Conservation (phyloP, 2,113 vertebrate genomes). For the Dendropsophus ebraccatus region DNA sequence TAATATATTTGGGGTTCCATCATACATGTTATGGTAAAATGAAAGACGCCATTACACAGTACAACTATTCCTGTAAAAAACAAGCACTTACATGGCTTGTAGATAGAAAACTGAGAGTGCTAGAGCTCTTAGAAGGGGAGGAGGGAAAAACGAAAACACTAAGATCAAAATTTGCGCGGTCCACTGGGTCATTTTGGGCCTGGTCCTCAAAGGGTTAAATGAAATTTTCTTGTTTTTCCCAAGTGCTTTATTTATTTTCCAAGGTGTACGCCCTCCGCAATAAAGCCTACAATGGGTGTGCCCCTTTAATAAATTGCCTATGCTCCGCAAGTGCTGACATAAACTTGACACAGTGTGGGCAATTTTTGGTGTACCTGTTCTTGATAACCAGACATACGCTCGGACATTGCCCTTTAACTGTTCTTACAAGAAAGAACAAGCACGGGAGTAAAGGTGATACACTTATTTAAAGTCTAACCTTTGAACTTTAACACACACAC, state of each 20-base stretch:
- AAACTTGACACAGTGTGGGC: not conserved
- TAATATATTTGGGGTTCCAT: no score
- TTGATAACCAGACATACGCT: not conserved
- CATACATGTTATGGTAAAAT: no score
- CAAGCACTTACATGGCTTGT: no score
- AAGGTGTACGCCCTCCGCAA: not conserved
- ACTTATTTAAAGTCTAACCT: not conserved
- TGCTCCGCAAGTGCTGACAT: not conserved
- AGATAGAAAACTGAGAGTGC: no score
- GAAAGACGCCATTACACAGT: no score
- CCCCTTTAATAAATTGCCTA: not conserved
- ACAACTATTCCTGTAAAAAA: no score
- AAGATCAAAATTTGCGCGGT: no score
- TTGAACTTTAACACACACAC: slow-evolving; percentile 46
- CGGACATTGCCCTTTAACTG: slow-evolving; percentile 8
- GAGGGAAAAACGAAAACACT: no score
- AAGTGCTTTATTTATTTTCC: not conserved
- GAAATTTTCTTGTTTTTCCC: not conserved
- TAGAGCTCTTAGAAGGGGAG: no score
- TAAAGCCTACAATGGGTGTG: not conserved
- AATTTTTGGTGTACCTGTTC: not conserved
- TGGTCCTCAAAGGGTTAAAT: no score
- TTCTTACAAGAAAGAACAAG: slow-evolving; percentile 14
- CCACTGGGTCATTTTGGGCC: no score
- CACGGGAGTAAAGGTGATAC: slow-evolving; percentile 1